Base-by-base conservation (phyloP, 1,140 invertebrate genomes). In the Drosophila nigromelanica region DNA sequence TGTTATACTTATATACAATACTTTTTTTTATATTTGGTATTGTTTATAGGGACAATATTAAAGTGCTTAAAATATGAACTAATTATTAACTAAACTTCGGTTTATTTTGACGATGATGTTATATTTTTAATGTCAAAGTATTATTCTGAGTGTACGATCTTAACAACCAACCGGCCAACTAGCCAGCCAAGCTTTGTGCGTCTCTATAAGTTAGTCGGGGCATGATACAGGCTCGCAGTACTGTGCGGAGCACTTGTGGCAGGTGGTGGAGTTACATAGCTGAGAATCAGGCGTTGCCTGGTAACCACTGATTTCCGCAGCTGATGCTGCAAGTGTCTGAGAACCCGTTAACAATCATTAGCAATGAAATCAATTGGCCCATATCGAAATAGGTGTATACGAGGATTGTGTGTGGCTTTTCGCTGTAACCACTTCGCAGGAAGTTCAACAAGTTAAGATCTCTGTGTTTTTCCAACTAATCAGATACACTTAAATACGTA, bases 321-420 rank as follows among this genome's bases (percentile, higher is more conserved):
- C 51, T 59, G 43, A 42, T 39, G 68, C 52, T 80, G 81, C 79
- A 81, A 77, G 82, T 85, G 81, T 81, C 81, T 77, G 78, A 60
- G 78, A 69, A 80, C 81, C 81, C 81, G 81, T 85, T 85, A 85
- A 71, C 82, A 64, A 80, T 85, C 71, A 85, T 85, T 85, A 85
- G 81, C 82, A 85, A 74, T 81, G 78, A 80, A 85, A 85, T 85
- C 81, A 85, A 85, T 85, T 85, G 81, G 79, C 81, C 81, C 81
- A 87, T 85, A 85, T 85, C 70, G 66, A 87, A 78, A 78, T 86
- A 66, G 66, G 42, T 64, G 56, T 60, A 67, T 35, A 67, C 72
- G 66, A 62, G 63, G 42, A 69, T 50, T 59, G 58, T 66, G 42
- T 42, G 37, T 33, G 67, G 37, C 30, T 43, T 18, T 56, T 66